Conservation (phyloP, 2,113 vertebrate species). For the Sinosuthora webbiana region DNA sequence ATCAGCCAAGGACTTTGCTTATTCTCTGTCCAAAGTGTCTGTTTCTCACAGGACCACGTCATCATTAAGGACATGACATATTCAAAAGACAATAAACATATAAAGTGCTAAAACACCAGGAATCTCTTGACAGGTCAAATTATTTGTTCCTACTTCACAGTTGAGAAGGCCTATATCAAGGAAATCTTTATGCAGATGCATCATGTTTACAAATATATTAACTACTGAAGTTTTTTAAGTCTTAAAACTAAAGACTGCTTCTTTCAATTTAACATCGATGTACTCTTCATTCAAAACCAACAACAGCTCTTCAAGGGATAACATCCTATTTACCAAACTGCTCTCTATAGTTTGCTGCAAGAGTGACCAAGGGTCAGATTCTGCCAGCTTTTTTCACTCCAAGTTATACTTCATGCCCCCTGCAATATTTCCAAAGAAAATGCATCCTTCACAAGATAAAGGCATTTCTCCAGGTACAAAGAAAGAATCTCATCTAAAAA, state of each 20-base stretch:
- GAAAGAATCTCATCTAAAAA: neutral
- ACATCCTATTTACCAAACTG: neutral
- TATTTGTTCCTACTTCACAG: neutral
- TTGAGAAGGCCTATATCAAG: neutral
- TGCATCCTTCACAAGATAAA: neutral
- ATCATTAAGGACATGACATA: neutral
- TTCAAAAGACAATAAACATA: neutral
- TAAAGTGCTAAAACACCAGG: neutral
- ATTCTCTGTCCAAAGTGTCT: neutral
- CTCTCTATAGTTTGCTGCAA: neutral
- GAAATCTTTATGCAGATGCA: neutral
- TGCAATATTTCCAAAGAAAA: neutral
- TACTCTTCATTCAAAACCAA: neutral
- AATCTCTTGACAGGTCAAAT: neutral
- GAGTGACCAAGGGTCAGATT: rapidly evolving
- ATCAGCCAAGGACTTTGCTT: neutral
- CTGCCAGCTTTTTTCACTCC: neutral
- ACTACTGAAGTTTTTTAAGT: neutral
- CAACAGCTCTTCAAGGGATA: neutral
- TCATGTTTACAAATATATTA: neutral
- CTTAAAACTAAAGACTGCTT: neutral
- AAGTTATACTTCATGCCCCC: neutral
- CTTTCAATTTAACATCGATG: neutral
- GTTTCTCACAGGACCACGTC: neutral
- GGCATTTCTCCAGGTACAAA: neutral